Percentiles rank a stretch among this genome's conserved stretches.
Evolutionary conservation across 2,888 invertebrate species (phyloP).

Genomic region (Eumerus sabulonum): DNA sequence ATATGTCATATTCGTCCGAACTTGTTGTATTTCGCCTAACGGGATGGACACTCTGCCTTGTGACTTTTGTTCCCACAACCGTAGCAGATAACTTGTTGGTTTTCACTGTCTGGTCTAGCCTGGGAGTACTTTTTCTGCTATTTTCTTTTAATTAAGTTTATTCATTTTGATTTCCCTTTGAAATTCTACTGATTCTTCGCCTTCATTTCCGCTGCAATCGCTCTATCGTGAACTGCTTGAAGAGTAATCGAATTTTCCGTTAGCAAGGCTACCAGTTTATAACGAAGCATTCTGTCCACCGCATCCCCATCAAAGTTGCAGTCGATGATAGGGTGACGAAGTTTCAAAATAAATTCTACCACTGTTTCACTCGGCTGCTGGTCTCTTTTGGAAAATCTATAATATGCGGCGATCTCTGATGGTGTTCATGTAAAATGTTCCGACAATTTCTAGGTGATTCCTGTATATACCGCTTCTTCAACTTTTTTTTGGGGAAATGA

Average conservation of each 20-base stretch:
- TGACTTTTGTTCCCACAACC: no score
- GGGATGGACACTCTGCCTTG: no score
- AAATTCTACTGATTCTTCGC: not conserved
- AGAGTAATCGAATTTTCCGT: not conserved
- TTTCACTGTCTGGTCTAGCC: no score
- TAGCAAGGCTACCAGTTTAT: not conserved
- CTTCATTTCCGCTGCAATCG: not conserved
- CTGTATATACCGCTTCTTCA: not conserved
- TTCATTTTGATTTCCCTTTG: no score
- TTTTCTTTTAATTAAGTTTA: no score
- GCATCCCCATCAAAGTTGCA: not conserved
- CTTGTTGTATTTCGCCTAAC: no score
- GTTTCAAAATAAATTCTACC: not conserved
- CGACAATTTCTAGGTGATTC: not conserved
- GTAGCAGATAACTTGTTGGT: no score
- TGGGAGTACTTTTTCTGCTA: no score
- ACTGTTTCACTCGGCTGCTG: not conserved
- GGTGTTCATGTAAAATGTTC: constrained; percentile 3
- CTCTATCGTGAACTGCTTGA: not conserved
- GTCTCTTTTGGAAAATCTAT: constrained; percentile 12
- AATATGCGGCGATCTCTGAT: constrained; percentile 16
- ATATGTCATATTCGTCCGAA: no score
- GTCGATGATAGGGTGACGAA: not conserved
- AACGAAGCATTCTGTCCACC: not conserved
- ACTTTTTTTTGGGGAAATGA: constrained; percentile 11